Evolutionary conservation across 2,113 vertebrate species (phyloP).

Genomic region (Cygnus atratus): DNA sequence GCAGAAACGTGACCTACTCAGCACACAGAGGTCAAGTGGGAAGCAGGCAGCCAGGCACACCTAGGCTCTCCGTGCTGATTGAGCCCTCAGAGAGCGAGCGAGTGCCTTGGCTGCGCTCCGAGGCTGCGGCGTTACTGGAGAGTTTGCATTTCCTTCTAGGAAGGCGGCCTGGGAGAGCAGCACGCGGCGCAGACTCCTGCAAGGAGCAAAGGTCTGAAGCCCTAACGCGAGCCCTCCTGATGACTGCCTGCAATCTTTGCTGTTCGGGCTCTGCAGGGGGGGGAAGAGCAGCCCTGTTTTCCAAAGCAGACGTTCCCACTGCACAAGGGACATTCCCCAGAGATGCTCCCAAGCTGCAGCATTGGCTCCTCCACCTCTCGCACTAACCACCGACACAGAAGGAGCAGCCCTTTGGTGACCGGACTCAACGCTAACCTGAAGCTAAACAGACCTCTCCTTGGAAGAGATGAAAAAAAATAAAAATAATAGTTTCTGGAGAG

Average conservation of each 20-base stretch:
- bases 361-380: background rate
- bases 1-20: slow-evolving; percentile 1
- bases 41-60: slow-evolving; percentile 12
- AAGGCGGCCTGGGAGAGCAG: slow-evolving; percentile 35
- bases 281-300: background rate
- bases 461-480: background rate
- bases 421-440: background rate
- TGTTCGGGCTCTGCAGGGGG: background rate
- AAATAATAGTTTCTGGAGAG: background rate
- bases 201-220: slow-evolving; percentile 26
- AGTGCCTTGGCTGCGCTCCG: slow-evolving; percentile 9
- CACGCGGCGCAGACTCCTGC: background rate
- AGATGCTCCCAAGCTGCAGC: background rate
- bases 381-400: background rate
- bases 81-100: background rate
- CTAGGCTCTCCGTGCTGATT: background rate
- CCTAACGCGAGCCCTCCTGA: fast-evolving
- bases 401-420: background rate
- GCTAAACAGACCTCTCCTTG: background rate
- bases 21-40: background rate
- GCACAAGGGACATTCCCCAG: background rate
- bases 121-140: slow-evolving; percentile 54
- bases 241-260: slow-evolving; percentile 1
- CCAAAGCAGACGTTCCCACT: background rate
- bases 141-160: slow-evolving; percentile 63